These are phyloP conservation scores for Gortyna flavago DNA, from an alignment of 2,888 invertebrate species.

Conservation along the genomic window DNA sequence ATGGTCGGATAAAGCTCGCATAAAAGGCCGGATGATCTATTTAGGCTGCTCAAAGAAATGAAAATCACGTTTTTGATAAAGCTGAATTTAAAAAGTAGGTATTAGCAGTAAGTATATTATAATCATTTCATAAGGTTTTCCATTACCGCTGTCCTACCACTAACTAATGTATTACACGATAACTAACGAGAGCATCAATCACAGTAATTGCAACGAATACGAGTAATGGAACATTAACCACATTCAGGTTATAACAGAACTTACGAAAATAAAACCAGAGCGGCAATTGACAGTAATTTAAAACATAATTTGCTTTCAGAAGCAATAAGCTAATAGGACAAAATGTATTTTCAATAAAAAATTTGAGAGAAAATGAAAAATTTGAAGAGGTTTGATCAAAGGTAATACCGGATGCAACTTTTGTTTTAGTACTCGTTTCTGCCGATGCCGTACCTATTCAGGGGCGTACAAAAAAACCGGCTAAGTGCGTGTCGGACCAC, in stretches of 20 bases:
- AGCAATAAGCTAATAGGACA: neutral
- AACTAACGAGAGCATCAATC: conserved; percentile 9
- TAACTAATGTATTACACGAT: conserved; percentile 1
- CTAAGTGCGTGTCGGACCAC: too few relatives aligned
- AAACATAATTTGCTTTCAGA: neutral
- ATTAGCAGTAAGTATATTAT: conserved; percentile 1
- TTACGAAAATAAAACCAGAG: conserved; percentile 16
- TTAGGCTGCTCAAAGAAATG: conserved; percentile 56
- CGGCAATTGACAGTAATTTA: neutral
- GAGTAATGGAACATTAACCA: conserved; percentile 10
- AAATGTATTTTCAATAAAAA: neutral
- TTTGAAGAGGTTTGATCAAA: neutral
- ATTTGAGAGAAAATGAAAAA: neutral
- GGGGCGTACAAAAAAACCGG: neutral
- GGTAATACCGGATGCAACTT: neutral
- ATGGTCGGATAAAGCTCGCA: conserved; percentile 59
- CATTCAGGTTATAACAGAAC: conserved; percentile 11
- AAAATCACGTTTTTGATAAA: conserved; percentile 46
- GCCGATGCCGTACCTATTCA: conserved; percentile 8
- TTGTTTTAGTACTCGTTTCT: neutral
- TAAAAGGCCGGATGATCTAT: conserved; percentile 59
- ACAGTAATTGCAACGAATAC: conserved; percentile 8
- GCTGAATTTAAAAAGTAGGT: conserved; percentile 38
- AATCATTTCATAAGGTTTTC: neutral
- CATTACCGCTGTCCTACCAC: neutral